A percentile compares a stretch with the other conserved stretches of the same genome.
These are phyloP conservation scores for Vidua chalybeata DNA, from an alignment of 2,113 vertebrate species.

Conservation along the genomic window DNA sequence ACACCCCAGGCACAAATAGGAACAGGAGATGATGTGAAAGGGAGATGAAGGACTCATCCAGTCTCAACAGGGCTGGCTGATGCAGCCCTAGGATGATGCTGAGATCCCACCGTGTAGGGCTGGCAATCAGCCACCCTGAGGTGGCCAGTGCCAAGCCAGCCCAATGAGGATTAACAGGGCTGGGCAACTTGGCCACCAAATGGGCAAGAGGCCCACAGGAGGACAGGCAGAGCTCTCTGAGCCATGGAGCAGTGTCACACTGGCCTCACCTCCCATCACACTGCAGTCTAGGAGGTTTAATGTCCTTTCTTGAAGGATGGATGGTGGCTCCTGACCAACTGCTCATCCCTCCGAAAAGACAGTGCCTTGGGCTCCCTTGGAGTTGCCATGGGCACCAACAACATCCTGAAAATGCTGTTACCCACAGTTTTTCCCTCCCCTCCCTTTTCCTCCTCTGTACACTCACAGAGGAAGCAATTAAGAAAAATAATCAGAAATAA, in stretches of 20 bases:
- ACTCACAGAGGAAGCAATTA: conserved; percentile 13
- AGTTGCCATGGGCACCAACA: background rate
- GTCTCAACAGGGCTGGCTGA: fast-evolving
- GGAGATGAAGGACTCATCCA: background rate
- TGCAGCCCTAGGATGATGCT: background rate
- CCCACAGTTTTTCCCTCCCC: background rate
- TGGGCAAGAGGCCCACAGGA: fast-evolving
- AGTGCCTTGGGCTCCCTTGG: background rate
- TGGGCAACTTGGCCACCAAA: background rate
- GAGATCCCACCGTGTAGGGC: fast-evolving
- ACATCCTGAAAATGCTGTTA: background rate
- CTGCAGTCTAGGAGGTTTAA: background rate
- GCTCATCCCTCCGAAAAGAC: fast-evolving
- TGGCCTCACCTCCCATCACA: fast-evolving
- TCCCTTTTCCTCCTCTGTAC: background rate
- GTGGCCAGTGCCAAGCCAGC: background rate
- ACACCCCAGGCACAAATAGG: background rate
- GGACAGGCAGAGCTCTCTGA: background rate
- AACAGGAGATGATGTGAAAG: fast-evolving
- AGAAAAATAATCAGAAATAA: background rate
- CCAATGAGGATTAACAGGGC: background rate
- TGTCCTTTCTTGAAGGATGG: fast-evolving
- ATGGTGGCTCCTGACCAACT: background rate
- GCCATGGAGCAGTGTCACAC: background rate
- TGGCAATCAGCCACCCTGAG: background rate